Base-by-base conservation (phyloP, 1,140 invertebrate species). In the Bombus pyrosoma region DNA sequence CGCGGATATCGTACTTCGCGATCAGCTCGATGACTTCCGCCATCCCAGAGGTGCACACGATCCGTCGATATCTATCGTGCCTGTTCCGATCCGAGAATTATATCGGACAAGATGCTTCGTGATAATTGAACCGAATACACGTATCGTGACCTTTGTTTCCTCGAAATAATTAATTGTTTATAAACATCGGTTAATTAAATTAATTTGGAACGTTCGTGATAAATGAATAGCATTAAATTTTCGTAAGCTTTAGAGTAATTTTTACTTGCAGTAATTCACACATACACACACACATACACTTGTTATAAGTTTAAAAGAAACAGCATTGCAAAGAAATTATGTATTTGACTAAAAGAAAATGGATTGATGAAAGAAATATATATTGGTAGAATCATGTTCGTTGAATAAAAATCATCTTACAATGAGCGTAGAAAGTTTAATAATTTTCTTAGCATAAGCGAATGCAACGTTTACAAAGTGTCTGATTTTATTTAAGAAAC, bases 21-120 rank as follows among this genome's bases (percentile, higher is more conserved):
- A 77, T 76, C 59, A 22, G 59, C 73, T 18, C 73, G 43, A 77
- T 39, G 73, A 83, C 22, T 82, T 82, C 71, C 80, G 43, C 39
- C 12, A 8, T 41, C 28, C 25, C 28, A 28, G 34, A 39, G 15
- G 43, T 37, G 13, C 32, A 32, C 34, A 22, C 4, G 32, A 9
- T 32, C 3, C 64, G 25, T 53, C 43, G 79, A 59, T 81, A 59
- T 8, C 34, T n/a, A 62, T n/a, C 59, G n/a, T 28, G 68, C 47
- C 13, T 34, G 71, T 71, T 72, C 18, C 18, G 25, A 28, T 37
- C 37, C 9, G 13, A 39, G 28, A n/a, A 53, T 37, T 10, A 25
- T 43, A 66, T 28, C 15, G 25, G 4, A 39, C 15, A 28, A 47
- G 9, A 37, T 53, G 34, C 28, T 62, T n/a, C 47, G 47, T 22